phyloP scores from a whole-genome alignment of 2,113 vertebrate species.

The Lathamus discolor region DNA sequence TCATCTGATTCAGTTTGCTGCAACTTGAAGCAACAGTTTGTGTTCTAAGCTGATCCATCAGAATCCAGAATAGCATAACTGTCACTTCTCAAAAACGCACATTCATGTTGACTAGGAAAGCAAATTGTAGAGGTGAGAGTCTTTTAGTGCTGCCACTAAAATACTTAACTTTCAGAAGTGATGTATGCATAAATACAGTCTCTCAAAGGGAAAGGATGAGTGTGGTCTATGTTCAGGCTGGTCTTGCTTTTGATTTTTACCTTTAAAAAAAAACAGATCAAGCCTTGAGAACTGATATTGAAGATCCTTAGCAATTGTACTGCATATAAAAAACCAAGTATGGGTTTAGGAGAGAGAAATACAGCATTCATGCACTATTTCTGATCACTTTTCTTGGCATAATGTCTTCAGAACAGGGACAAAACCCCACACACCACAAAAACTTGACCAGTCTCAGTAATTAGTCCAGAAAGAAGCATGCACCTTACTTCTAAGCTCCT shows the following conservation, averaged over 20 bases:
- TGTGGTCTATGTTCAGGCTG: not conserved
- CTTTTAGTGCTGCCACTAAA: not conserved
- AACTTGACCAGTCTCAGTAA: not conserved
- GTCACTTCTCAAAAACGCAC: not conserved
- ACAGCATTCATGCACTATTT: not conserved
- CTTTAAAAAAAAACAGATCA: not conserved
- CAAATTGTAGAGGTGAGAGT: not conserved
- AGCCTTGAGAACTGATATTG: not conserved
- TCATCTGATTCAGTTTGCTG: not conserved
- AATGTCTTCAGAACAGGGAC: not conserved
- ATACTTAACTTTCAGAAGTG: not conserved
- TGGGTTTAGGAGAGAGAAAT: not conserved
- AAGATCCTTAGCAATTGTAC: not conserved
- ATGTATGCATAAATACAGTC: not conserved
- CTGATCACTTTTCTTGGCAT: not conserved
- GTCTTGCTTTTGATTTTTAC: not conserved
- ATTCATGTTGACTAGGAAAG: not conserved
- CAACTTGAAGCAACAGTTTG: not conserved
- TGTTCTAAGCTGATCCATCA: not conserved
- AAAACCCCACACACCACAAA: not conserved
- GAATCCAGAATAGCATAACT: not conserved
- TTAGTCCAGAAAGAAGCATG: not conserved
- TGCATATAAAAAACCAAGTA: not conserved
- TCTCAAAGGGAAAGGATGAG: not conserved
- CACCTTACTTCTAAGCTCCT: not conserved